Percentiles rank a stretch among this genome's conserved stretches.
Evolutionary conservation across 1,140 invertebrate genomes (phyloP).

Genomic region (Drosophila subobscura): DNA sequence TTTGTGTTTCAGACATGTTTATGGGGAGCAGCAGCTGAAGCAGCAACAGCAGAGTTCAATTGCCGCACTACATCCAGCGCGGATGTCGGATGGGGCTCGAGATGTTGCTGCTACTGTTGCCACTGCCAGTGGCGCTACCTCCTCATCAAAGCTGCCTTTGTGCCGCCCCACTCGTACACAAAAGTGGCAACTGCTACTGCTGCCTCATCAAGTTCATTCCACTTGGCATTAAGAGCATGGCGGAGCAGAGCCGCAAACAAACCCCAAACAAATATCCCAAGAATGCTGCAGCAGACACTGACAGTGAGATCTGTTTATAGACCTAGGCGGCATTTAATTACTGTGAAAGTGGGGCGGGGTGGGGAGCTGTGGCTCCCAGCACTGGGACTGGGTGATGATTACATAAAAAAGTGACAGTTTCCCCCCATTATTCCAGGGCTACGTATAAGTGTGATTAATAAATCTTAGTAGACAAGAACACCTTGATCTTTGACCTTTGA

Average conservation of each 20-base stretch:
- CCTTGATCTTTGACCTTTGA: slow-evolving; percentile 61
- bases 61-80: slow-evolving; percentile 40
- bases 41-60: slow-evolving; percentile 48
- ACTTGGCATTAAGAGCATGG: slow-evolving; percentile 77
- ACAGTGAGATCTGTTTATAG: slow-evolving; percentile 81
- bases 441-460: slow-evolving; percentile 9
- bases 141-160: slow-evolving; percentile 45
- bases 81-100: background rate
- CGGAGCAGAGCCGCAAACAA: slow-evolving; percentile 35
- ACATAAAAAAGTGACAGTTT: slow-evolving; percentile 28
- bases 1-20: slow-evolving; percentile 72
- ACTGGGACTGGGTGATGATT: slow-evolving; percentile 21
- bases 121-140: background rate
- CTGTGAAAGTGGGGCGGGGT: slow-evolving; percentile 20
- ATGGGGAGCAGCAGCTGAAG: background rate
- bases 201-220: slow-evolving; percentile 78
- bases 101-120: slow-evolving; percentile 1
- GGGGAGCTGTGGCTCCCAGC: background rate
- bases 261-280: slow-evolving; percentile 60
- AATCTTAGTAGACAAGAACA: slow-evolving; percentile 2
- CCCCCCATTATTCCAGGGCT: no score
- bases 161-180: slow-evolving; percentile 23
- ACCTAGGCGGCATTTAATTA: slow-evolving; percentile 67
- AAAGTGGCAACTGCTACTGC: slow-evolving; percentile 51
- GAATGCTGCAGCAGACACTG: slow-evolving; percentile 72